phyloP scores from a whole-genome alignment of 2,888 invertebrate genomes.

The Steinernema carpocapsae region DNA sequence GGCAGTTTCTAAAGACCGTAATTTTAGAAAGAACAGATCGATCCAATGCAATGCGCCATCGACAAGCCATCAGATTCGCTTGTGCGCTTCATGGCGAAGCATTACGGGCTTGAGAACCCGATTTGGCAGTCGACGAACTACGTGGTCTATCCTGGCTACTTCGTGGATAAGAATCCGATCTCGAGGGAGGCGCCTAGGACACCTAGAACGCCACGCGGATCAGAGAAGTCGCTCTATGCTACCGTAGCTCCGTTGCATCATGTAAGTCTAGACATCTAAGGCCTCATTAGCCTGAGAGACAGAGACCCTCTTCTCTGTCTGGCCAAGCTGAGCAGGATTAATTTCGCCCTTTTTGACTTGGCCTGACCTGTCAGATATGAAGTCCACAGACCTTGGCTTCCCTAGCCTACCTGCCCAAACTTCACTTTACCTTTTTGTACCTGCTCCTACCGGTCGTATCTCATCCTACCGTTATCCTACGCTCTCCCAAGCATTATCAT shows the following conservation, averaged over 20 bases:
- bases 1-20: neutral
- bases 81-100: constrained; percentile 82
- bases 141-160: constrained; percentile 85
- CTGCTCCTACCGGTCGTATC: too few relatives aligned
- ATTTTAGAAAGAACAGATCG: constrained; percentile 44
- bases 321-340: too few relatives aligned
- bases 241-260: neutral
- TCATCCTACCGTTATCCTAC: too few relatives aligned
- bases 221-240: constrained; percentile 35
- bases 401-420: too few relatives aligned
- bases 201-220: constrained; percentile 38
- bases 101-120: constrained; percentile 78
- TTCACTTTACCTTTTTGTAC: too few relatives aligned
- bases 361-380: too few relatives aligned
- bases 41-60: constrained; percentile 76
- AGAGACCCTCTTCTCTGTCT: too few relatives aligned
- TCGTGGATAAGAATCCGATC: constrained; percentile 69
- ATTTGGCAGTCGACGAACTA: constrained; percentile 87
- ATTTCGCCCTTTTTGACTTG: too few relatives aligned
- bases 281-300: too few relatives aligned
- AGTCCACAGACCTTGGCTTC: too few relatives aligned
- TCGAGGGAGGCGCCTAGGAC: constrained; percentile 35
- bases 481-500: too few relatives aligned
- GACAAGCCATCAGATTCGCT: constrained; percentile 91
- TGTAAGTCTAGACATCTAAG: constrained; percentile 5